Evolutionary conservation across 2,888 invertebrate species (phyloP), one percentile per base, ranked within the genome.

Genomic region (Pyrrhia umbra): DNA sequence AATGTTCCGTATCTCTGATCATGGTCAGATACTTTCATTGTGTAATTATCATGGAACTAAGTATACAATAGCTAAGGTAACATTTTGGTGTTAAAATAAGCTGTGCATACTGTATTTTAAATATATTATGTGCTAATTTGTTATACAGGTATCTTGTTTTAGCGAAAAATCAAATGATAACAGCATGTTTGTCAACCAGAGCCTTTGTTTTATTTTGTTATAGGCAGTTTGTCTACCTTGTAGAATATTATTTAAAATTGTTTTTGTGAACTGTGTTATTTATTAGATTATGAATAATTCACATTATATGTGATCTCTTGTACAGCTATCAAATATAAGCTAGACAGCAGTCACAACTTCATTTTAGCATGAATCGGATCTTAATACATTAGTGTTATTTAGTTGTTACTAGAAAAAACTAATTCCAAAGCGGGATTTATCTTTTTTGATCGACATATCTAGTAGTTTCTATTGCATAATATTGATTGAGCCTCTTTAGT

Each of bases 141-240:
- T 77, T 74, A 60, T 50, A 65, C 62, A 68, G 58, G 61, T 58
- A 23, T 68, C 71, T 78, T 78, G 63, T 80, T 80, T 77, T 71
- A 66, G 56, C 65, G 47, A 47, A 54, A 37, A 46, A 59, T 55
- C 49, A 50, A 58, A 55, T 40, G 23, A 64, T 58, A 58, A 42
- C 56, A 67, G 45, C 46, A 57, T 66, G 56, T 54, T 42, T 54
- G 50, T 66, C 60, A 58, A 45, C 57, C 49, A 56, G 42, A 61
- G 73, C 62, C 50, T 59, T 50, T 65, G 52, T 61, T 73, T 61
- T 43, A 27, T 70, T 70, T 76, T 76, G 70, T 71, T 79, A 72
- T 59, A 74, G 73, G 77, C 77, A 43, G 77, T 81, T 79, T 76
- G 81, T 81, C 79, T 76, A 76, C 66, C 47, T 58, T 52, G 43